These are phyloP conservation scores for Buteo buteo DNA, from an alignment of 2,113 vertebrate genomes.

Conservation along the genomic window DNA sequence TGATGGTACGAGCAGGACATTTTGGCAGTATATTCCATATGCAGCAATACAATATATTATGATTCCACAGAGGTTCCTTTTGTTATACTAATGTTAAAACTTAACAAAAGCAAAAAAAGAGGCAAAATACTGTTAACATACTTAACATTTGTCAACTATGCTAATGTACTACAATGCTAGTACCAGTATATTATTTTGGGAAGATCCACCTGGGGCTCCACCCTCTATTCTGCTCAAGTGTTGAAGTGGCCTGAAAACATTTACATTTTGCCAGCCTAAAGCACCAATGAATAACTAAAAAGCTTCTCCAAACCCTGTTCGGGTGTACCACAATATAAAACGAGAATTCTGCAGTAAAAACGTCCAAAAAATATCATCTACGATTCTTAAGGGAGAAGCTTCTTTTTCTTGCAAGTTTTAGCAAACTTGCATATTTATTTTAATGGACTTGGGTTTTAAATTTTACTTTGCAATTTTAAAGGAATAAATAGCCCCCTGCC, in stretches of 20 bases:
- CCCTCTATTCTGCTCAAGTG: background rate
- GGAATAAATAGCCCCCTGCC: background rate
- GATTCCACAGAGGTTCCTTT: background rate
- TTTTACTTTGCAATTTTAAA: background rate
- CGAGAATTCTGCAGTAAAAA: background rate
- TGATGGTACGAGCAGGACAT: background rate
- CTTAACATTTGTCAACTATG: background rate
- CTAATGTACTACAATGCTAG: background rate
- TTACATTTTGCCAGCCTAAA: background rate
- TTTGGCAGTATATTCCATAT: background rate
- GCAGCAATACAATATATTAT: background rate
- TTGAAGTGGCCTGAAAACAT: background rate
- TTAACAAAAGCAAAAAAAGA: background rate
- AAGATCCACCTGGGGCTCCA: background rate
- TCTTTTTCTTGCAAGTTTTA: background rate
- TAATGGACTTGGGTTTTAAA: background rate
- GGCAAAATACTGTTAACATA: background rate
- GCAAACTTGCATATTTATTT: background rate
- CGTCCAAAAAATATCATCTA: background rate
- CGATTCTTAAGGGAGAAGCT: background rate
- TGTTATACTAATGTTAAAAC: background rate
- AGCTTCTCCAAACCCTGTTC: background rate
- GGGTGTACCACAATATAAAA: background rate
- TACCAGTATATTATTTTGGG: background rate
- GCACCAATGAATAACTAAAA: background rate